phyloP scores from a whole-genome alignment of 1,140 invertebrate genomes.

The Sycobia sp. region DNA sequence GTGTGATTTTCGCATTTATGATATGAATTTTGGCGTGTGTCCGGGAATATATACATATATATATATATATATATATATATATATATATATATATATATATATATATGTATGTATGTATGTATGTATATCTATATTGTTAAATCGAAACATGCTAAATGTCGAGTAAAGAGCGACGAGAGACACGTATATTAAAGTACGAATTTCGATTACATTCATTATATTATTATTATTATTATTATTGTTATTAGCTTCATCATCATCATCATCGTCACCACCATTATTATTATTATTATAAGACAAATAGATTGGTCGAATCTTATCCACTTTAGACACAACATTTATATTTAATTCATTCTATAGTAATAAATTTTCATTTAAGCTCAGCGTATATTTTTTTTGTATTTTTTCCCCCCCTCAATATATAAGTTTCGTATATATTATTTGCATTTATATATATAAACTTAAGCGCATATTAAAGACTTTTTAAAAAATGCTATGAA shows the following conservation, averaged over 20 bases:
- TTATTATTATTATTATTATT: too few species aligned
- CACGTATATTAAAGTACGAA: conserved; percentile 13
- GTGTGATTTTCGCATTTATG: too few species aligned
- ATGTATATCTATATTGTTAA: too few species aligned
- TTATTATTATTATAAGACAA: conserved; percentile 50
- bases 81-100: too few species aligned
- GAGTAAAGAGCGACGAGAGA: conserved; percentile 12
- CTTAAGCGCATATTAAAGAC: too few species aligned
- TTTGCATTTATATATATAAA: not conserved
- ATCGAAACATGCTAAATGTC: conserved; percentile 17
- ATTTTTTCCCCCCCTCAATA: not conserved
- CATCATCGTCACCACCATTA: too few species aligned
- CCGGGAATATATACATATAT: too few species aligned
- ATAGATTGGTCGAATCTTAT: conserved; percentile 56
- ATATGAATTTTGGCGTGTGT: too few species aligned
- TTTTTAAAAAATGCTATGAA: too few species aligned
- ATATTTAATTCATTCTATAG: conserved; percentile 15
- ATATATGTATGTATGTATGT: too few species aligned
- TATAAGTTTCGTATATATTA: not conserved
- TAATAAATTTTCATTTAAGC: conserved; percentile 21
- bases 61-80: too few species aligned
- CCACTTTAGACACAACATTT: conserved; percentile 32
- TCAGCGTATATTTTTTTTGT: conserved; percentile 17
- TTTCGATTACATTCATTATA: conserved; percentile 27
- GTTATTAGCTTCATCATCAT: too few species aligned